Evolutionary conservation across 2,113 vertebrate species (phyloP).

Genomic region (Gallinago paraguaiae): DNA sequence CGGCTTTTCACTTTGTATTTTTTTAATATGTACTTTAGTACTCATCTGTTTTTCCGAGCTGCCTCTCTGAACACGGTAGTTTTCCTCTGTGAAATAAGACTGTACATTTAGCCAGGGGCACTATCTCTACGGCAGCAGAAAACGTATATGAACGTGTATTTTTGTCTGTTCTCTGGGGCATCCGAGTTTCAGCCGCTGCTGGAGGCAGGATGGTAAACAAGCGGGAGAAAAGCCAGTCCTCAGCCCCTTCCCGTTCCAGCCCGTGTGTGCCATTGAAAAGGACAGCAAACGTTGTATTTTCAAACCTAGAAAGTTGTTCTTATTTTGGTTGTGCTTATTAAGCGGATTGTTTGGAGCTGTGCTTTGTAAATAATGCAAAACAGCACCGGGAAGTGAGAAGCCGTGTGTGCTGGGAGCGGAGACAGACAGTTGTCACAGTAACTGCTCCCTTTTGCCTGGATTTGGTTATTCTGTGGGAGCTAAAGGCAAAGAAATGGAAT

Average conservation of each 20-base stretch:
- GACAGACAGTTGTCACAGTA: background rate
- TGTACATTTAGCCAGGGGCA: background rate
- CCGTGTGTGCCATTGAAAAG: background rate
- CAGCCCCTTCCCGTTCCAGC: background rate
- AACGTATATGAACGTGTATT: background rate
- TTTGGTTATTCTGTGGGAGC: background rate
- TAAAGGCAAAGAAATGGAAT: background rate
- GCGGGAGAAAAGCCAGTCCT: background rate
- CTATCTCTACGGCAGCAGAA: background rate
- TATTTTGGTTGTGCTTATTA: background rate
- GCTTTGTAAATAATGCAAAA: background rate
- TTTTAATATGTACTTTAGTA: conserved; percentile 58
- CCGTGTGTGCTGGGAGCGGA: background rate
- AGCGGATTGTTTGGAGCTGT: background rate
- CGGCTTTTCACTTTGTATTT: background rate
- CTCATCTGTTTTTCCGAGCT: conserved; percentile 50
- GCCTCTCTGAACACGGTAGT: conserved; percentile 7
- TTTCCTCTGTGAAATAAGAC: background rate
- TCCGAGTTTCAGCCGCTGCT: background rate
- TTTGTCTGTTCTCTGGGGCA: background rate
- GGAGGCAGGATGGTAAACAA: background rate
- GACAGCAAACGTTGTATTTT: background rate
- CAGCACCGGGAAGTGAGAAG: background rate
- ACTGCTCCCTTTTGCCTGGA: background rate
- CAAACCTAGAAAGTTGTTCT: background rate